Evolutionary conservation across 1,140 invertebrate species (phyloP), one percentile per base, ranked within the genome.

Genomic region (Dendrolimus punctatus): DNA sequence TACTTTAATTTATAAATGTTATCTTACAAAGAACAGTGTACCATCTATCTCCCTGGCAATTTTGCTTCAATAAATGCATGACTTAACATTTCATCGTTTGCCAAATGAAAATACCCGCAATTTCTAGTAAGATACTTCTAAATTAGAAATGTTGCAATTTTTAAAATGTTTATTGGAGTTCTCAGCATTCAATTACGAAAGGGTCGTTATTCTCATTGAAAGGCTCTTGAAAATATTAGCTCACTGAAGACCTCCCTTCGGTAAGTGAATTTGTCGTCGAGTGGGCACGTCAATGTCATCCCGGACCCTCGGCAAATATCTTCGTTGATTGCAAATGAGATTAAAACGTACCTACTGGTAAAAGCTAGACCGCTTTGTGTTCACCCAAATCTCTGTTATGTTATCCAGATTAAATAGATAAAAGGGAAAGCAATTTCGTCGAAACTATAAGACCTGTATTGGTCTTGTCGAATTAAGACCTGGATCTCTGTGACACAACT

Each of bases 261-360:
- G 50, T 47, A 52, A 58, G 8, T 40, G 49, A 54, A 51, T 47
- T 45, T 37, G 51, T 9, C 40, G 40, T 53, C 51, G 45, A 56
- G 49, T 48, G 58, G 55, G 38, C 46, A 46, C 54, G 58, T 60
- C 55, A 57, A 52, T 55, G 55, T 58, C 60, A 58, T 49, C 48
- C 9, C 10, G 36, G 44, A 47, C 58, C 53, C 57, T 57, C 40
- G 46, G 8, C 41, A 50, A 48, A 51, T 55, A 60, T 49, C 47
- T 53, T 53, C 53, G 55, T 60, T 60, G 60, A 63, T 66, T 64
- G 55, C 51, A 62, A 64, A 68, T 60, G 38, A 64, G 55, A 56
- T 64, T 62, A 64, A 57, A 57, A 58, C 49, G 49, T 57, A 51
- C 50, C 47, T 50, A 55, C 50, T 40, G 49, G 54, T 49, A 57